A percentile compares a stretch with the other conserved stretches of the same genome.
phyloP scores from a whole-genome alignment of 30 jellyfish, hydroid and myxozoan species.

The Chironex yamaguchii region DNA sequence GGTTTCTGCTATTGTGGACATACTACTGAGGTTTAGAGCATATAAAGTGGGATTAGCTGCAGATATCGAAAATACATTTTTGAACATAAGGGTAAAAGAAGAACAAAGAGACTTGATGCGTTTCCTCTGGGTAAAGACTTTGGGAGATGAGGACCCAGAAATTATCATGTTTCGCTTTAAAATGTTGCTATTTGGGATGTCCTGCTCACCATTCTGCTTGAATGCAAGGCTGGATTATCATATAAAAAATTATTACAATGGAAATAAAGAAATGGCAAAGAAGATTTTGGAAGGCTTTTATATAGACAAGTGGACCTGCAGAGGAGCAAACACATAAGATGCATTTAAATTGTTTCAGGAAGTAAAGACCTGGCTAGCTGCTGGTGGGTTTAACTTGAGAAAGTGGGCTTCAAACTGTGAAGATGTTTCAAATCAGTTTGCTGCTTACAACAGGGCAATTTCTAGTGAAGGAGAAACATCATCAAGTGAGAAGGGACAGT shows the following conservation, averaged over 20 bases:
- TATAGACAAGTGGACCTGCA: constrained; percentile 51
- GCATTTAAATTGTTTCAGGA: neutral
- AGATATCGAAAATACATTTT: constrained; percentile 10
- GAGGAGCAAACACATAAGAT: constrained; percentile 33
- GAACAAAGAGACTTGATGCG: constrained; percentile 7
- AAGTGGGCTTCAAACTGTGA: constrained; percentile 55
- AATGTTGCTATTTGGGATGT: constrained; percentile 33
- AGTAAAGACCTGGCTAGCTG: constrained; percentile 31
- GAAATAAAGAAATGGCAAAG: constrained; percentile 28
- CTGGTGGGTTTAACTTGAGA: constrained; percentile 52
- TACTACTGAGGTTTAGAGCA: constrained; percentile 16
- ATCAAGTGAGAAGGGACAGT: too few relatives aligned
- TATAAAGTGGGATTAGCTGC: constrained; percentile 12
- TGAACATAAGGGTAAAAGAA: neutral
- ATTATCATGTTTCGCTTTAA: neutral
- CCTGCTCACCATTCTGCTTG: constrained; percentile 45
- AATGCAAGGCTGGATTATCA: constrained; percentile 41
- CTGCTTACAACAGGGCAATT: neutral
- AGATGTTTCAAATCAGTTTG: neutral
- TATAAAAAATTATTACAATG: constrained; percentile 1
- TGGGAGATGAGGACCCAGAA: neutral
- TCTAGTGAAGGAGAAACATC: too few relatives aligned
- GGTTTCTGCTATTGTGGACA: constrained; percentile 19
- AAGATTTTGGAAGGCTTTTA: constrained; percentile 12
- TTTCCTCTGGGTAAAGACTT: neutral